A percentile compares a stretch with the other conserved stretches of the same genome.
Conservation (phyloP, 2,113 vertebrate genomes). For the Plestiodon gilberti region DNA sequence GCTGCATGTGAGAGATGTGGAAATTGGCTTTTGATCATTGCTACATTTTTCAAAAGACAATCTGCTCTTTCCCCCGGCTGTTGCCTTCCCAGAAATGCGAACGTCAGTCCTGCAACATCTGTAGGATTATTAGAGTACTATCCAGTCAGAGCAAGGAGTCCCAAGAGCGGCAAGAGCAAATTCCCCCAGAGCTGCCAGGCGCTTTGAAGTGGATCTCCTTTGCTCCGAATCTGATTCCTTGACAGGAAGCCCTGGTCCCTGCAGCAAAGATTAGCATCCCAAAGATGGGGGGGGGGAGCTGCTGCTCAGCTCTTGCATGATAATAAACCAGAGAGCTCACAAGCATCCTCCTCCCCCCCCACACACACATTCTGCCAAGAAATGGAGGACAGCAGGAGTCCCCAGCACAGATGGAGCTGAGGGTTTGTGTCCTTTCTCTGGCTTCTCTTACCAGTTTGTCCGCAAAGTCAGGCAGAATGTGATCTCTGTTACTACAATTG, state of each 20-base stretch:
- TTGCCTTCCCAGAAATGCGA: conserved; percentile 42
- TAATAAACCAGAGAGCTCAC: conserved; percentile 37
- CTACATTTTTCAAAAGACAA: conserved; percentile 12
- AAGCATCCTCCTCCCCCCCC: background rate
- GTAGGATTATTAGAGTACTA: conserved; percentile 53
- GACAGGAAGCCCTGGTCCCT: conserved; percentile 21
- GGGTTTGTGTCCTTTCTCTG: background rate
- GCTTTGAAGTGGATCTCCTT: conserved; percentile 68
- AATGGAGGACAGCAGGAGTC: background rate
- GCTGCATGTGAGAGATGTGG: background rate
- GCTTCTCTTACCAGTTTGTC: background rate
- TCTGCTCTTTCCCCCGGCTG: background rate
- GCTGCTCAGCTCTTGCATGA: conserved; percentile 26
- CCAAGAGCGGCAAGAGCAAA: conserved; percentile 54
- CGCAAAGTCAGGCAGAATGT: background rate
- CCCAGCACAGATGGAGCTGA: background rate
- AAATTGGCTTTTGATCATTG: background rate
- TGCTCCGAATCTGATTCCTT: conserved; percentile 52
- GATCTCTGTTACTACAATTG: background rate
- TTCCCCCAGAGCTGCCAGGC: conserved; percentile 52
- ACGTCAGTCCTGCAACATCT: fast-evolving
- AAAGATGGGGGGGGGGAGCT: conserved; percentile 41
- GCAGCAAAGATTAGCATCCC: conserved; percentile 65
- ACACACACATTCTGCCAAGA: background rate
- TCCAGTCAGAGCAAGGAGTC: conserved; percentile 46